Evolutionary conservation across 2,113 vertebrate genomes (phyloP).

Genomic region (Ellobius talpinus): DNA sequence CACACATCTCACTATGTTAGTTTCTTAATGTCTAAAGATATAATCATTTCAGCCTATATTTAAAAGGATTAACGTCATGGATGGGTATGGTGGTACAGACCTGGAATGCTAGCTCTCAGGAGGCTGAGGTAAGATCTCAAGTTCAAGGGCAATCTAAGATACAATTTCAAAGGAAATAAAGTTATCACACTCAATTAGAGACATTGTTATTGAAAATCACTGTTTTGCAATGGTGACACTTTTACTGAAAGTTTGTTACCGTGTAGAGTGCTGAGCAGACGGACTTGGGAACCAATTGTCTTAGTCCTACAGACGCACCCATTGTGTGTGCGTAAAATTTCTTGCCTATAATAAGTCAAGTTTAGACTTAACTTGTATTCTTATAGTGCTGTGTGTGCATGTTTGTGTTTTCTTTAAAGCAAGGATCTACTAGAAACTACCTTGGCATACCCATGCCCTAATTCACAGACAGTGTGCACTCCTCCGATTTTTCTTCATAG

Average conservation of each 20-base stretch:
- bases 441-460: background rate
- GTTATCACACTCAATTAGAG: background rate
- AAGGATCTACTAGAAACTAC: background rate
- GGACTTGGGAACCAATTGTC: background rate
- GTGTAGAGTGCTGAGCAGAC: background rate
- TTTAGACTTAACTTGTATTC: background rate
- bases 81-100: background rate
- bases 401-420: background rate
- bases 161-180: background rate
- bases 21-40: constrained; percentile 11
- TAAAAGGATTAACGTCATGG: background rate
- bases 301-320: background rate
- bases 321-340: background rate
- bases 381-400: background rate
- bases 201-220: constrained; percentile 29
- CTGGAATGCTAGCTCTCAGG: background rate
- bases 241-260: background rate
- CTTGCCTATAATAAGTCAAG: background rate
- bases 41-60: background rate
- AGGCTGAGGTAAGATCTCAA: background rate
- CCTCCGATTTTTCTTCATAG: constrained; percentile 87
- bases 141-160: background rate
- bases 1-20: background rate
- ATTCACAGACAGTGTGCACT: constrained; percentile 54
- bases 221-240: background rate